A percentile compares a stretch with the other conserved stretches of the same genome.
Conservation (phyloP, 2,797 vertebrate genomes). For the Etheostoma nigrum region DNA sequence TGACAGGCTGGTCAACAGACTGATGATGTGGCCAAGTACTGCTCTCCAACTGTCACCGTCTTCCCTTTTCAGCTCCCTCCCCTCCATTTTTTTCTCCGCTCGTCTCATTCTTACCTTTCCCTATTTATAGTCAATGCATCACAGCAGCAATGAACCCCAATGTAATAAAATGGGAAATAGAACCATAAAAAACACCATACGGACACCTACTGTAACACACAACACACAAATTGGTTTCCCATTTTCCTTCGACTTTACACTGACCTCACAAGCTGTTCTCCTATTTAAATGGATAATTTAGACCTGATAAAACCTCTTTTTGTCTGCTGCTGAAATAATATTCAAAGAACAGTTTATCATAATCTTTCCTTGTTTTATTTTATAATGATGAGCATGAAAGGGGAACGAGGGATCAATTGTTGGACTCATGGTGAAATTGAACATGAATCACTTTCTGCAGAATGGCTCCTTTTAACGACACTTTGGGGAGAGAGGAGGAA, state of each 20-base stretch:
- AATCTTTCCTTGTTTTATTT: conserved; percentile 24
- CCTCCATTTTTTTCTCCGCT: not conserved
- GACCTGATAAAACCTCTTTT: conserved; percentile 31
- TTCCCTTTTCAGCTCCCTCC: not conserved
- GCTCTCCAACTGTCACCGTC: not conserved
- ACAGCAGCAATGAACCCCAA: conserved; percentile 14
- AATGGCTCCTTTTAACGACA: conserved; percentile 63
- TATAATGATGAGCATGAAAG: conserved; percentile 40
- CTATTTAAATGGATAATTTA: conserved; percentile 41
- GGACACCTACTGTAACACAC: conserved; percentile 4
- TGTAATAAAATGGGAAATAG: conserved; percentile 26
- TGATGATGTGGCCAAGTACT: conserved; percentile 1
- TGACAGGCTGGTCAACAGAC: conserved; percentile 23
- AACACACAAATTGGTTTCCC: conserved; percentile 30
- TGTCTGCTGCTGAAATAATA: conserved; percentile 32
- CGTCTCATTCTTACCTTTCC: not conserved
- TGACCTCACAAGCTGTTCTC: conserved; percentile 28
- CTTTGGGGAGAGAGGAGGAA: conserved; percentile 52
- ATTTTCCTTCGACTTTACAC: conserved; percentile 26
- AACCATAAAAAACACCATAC: conserved; percentile 4
- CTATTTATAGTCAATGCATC: not conserved
- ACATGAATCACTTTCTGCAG: conserved; percentile 74
- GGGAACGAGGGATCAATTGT: conserved; percentile 39
- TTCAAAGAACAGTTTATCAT: conserved; percentile 44
- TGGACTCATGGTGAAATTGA: conserved; percentile 72